These are phyloP conservation scores for Chamaea fasciata DNA, from an alignment of 2,113 vertebrate genomes.

Conservation along the genomic window DNA sequence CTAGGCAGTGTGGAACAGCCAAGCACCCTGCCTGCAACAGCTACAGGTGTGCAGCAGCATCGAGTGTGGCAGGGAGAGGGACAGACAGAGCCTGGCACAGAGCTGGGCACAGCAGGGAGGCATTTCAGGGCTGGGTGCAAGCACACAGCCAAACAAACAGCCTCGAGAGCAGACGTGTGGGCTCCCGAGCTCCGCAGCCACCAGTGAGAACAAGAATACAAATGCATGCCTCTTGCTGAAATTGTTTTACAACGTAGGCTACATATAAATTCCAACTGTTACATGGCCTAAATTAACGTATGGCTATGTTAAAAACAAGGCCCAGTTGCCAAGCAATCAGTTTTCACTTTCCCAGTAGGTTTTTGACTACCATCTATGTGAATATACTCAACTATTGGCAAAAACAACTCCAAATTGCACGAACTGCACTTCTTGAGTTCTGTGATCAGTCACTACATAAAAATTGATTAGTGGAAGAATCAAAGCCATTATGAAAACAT, in stretches of 20 bases:
- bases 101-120: not conserved
- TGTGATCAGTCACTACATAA: not conserved
- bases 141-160: not conserved
- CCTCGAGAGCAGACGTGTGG: not conserved
- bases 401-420: not conserved
- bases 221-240: not conserved
- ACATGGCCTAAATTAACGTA: not conserved
- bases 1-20: not conserved
- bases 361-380: not conserved
- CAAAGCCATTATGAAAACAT: not conserved
- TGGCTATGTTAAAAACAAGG: slow-evolving; percentile 22
- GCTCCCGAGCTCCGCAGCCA: not conserved
- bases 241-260: slow-evolving; percentile 6
- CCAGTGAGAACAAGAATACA: not conserved
- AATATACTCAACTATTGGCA: not conserved
- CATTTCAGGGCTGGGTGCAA: not conserved
- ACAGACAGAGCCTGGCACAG: not conserved
- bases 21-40: not conserved
- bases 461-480: slow-evolving; percentile 32
- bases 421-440: not conserved
- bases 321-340: slow-evolving; percentile 40
- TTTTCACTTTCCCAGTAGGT: slow-evolving; percentile 9
- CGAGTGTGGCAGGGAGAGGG: not conserved
- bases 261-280: slow-evolving; percentile 35
- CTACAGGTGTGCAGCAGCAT: not conserved